phyloP scores from a whole-genome alignment of 2,113 vertebrate species.

The Poecilia latipinna region DNA sequence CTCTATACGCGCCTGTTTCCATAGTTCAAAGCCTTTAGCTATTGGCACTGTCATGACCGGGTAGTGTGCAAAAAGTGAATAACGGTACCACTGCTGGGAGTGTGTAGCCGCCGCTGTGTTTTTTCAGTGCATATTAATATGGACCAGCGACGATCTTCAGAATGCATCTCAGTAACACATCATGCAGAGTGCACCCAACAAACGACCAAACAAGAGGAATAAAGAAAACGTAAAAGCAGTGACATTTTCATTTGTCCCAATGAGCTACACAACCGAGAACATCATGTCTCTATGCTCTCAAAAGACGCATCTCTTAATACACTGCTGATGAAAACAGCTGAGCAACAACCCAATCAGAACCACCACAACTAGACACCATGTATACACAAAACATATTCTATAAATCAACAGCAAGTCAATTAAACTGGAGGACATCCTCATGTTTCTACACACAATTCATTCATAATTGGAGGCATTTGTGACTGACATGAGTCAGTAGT shows the following conservation, averaged over 20 bases:
- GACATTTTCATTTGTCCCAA: neutral
- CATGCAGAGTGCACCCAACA: neutral
- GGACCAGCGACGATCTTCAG: neutral
- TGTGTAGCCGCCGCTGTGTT: slow-evolving; percentile 38
- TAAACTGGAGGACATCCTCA: neutral
- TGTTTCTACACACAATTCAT: neutral
- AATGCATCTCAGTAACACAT: neutral
- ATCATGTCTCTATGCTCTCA: neutral
- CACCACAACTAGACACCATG: neutral
- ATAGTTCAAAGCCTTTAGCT: slow-evolving; percentile 58
- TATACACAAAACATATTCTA: neutral
- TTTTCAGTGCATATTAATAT: slow-evolving; percentile 40
- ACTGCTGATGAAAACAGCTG: neutral
- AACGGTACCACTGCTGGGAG: slow-evolving; percentile 50
- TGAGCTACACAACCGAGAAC: neutral
- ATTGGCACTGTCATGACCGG: slow-evolving; percentile 71
- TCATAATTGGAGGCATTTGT: neutral
- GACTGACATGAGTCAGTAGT: too few species aligned
- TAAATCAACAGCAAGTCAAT: neutral
- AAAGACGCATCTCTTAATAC: neutral
- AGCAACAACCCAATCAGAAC: neutral
- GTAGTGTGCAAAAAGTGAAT: slow-evolving; percentile 77
- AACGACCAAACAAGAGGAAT: neutral
- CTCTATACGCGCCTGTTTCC: slow-evolving; percentile 61
- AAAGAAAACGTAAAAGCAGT: neutral